Evolutionary conservation across 64 coral and sea anemone species (phyloP).

Genomic region (Stylophora pistillata): DNA sequence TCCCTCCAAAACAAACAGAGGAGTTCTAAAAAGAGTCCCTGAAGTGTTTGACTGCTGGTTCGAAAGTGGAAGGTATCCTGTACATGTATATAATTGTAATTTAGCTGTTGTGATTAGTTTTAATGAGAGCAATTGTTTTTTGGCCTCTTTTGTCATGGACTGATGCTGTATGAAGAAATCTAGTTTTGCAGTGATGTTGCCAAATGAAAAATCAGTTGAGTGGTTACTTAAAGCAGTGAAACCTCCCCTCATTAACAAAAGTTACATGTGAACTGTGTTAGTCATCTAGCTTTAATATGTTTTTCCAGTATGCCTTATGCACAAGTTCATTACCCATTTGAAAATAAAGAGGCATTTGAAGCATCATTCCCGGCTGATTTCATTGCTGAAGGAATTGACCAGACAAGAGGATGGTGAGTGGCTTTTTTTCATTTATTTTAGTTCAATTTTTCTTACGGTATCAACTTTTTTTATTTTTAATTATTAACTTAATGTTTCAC

Average conservation of each 20-base stretch:
- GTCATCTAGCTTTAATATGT: not conserved
- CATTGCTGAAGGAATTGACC: slow-evolving; percentile 99
- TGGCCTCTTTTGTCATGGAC: not conserved
- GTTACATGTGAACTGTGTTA: not conserved
- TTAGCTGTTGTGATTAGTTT: not conserved
- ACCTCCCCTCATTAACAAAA: not conserved
- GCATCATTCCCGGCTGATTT: slow-evolving; percentile 94
- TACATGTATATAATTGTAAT: not conserved
- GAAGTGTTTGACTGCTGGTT: slow-evolving; percentile 99
- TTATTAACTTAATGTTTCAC: not conserved
- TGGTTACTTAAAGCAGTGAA: not conserved
- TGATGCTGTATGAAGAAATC: too few species aligned
- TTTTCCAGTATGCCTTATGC: slow-evolving; percentile 95
- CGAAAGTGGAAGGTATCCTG: slow-evolving; percentile 94
- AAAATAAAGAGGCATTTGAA: slow-evolving; percentile 91
- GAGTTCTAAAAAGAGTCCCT: slow-evolving; percentile 78
- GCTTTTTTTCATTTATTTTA: not conserved
- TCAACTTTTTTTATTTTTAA: not conserved
- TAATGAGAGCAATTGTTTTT: not conserved
- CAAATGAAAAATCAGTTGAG: too few species aligned
- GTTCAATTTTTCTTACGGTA: not conserved
- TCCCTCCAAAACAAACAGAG: slow-evolving; percentile 90
- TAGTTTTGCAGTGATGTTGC: too few species aligned
- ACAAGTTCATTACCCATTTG: slow-evolving; percentile 94
- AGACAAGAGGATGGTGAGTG: slow-evolving; percentile 96